Conservation (phyloP, 2,797 vertebrate species). For the Pangasius djambal region DNA sequence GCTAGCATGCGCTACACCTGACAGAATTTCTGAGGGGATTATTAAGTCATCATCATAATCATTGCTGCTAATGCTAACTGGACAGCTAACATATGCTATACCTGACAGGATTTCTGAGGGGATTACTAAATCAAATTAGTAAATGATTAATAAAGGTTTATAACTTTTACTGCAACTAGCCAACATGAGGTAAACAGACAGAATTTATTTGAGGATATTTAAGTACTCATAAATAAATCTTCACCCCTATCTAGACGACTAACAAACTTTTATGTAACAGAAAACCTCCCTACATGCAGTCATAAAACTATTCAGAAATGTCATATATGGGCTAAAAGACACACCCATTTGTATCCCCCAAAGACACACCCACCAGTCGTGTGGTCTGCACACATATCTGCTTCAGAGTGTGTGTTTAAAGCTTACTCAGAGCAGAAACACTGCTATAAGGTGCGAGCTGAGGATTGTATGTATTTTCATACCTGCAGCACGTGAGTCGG, state of each 20-base stretch:
- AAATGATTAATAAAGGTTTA: background rate
- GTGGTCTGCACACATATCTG: background rate
- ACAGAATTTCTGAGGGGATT: background rate
- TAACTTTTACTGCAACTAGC: background rate
- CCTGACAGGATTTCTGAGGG: background rate
- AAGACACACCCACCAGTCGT: background rate
- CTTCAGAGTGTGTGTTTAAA: background rate
- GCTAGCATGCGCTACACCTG: background rate
- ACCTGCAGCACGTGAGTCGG: conserved; percentile 68
- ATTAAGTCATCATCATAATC: background rate
- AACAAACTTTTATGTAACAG: background rate
- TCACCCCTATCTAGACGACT: background rate
- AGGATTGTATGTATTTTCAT: background rate
- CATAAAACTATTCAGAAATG: background rate
- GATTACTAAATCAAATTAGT: background rate
- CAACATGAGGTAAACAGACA: background rate
- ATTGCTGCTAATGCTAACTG: too few relatives aligned
- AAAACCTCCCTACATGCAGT: background rate
- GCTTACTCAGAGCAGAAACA: background rate
- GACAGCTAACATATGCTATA: too few relatives aligned
- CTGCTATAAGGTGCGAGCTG: background rate
- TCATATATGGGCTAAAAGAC: background rate
- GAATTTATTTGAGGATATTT: background rate
- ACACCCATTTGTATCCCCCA: background rate
- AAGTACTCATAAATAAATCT: background rate